Evolutionary conservation across 1,140 invertebrate species (phyloP).

Genomic region (Maniola jurtina): DNA sequence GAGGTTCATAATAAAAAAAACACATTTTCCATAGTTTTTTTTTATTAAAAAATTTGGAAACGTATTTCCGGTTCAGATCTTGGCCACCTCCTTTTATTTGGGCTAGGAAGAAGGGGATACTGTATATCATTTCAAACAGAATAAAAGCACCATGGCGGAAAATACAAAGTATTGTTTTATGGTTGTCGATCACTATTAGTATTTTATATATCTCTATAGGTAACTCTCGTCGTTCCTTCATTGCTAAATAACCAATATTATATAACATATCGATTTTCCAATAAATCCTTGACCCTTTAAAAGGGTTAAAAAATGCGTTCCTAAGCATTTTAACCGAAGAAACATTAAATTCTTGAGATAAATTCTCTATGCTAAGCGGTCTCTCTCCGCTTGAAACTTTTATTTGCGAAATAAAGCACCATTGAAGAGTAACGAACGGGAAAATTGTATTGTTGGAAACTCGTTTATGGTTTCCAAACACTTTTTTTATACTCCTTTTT

Average conservation of each 20-base stretch:
- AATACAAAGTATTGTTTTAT: background rate
- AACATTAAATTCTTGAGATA: constrained; percentile 7
- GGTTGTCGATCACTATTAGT: background rate
- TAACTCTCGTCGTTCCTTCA: too few relatives aligned
- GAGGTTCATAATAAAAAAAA: too few relatives aligned
- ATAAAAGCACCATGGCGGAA: background rate
- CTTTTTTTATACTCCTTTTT: background rate
- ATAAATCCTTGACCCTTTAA: too few relatives aligned
- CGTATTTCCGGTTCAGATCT: too few relatives aligned
- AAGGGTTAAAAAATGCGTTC: background rate
- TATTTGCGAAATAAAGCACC: constrained; percentile 9
- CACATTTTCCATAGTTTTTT: too few relatives aligned
- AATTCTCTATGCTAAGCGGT: constrained; percentile 1
- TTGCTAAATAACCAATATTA: too few relatives aligned
- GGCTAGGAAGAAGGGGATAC: background rate
- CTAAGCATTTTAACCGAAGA: background rate
- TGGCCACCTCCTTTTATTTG: too few relatives aligned
- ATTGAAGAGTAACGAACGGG: constrained; percentile 6
- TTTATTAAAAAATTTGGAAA: too few relatives aligned
- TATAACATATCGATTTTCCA: too few relatives aligned
- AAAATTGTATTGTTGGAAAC: background rate
- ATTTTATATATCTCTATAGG: too few relatives aligned
- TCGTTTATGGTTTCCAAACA: background rate
- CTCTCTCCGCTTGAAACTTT: background rate
- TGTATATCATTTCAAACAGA: background rate